Evolutionary conservation across 2,888 invertebrate genomes (phyloP).

Genomic region (Archips crataeganus): DNA sequence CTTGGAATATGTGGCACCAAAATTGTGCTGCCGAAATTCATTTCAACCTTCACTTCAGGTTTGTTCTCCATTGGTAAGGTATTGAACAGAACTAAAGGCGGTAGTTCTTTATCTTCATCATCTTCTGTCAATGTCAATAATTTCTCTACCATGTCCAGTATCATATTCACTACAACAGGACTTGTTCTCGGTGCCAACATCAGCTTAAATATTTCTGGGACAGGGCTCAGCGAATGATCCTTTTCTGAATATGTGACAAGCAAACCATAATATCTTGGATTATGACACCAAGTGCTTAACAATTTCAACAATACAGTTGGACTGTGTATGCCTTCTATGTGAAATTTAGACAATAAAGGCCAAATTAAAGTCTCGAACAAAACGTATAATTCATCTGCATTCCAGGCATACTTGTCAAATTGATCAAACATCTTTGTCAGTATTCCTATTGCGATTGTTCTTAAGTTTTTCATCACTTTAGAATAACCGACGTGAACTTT

Average conservation of each 20-base stretch:
- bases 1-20: conserved; percentile 90
- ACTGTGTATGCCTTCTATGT: conserved; percentile 92
- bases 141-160: conserved; percentile 91
- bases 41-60: conserved; percentile 48
- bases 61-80: conserved; percentile 57
- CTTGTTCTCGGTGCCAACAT: conserved; percentile 89
- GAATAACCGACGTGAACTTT: conserved; percentile 88
- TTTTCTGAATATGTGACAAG: conserved; percentile 86
- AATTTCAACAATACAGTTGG: conserved; percentile 93
- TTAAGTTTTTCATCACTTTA: conserved; percentile 87
- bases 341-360: conserved; percentile 91
- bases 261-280: conserved; percentile 91
- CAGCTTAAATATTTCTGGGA: conserved; percentile 90
- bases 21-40: conserved; percentile 91
- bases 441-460: conserved; percentile 87
- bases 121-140: conserved; percentile 88
- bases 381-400: conserved; percentile 88
- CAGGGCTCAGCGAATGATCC: conserved; percentile 80
- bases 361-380: conserved; percentile 92
- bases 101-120: conserved; percentile 78
- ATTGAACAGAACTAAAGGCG: conserved; percentile 71
- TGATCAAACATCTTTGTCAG: conserved; percentile 91
- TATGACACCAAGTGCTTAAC: conserved; percentile 92
- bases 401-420: conserved; percentile 92
- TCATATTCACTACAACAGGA: conserved; percentile 87